Percentiles rank a stretch among this genome's conserved stretches.
Conservation (phyloP, 1,140 invertebrate species). For the Cydia fagiglandana region DNA sequence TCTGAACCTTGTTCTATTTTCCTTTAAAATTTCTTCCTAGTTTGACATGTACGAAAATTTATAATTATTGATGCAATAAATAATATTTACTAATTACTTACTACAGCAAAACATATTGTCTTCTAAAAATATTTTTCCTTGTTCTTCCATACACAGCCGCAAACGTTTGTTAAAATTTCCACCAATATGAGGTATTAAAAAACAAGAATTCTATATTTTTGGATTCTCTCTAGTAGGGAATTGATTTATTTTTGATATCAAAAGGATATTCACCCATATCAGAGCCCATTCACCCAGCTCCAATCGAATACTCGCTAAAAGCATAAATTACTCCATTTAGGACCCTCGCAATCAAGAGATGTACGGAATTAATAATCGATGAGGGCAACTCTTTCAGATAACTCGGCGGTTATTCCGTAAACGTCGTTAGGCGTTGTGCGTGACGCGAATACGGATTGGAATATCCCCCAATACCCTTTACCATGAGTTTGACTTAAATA, state of each 20-base stretch:
- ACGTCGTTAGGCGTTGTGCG: conserved; percentile 19
- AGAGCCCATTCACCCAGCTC: neutral
- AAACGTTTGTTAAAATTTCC: too few species aligned
- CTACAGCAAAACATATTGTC: too few species aligned
- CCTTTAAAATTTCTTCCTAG: too few species aligned
- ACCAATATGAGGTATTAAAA: too few species aligned
- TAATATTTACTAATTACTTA: too few species aligned
- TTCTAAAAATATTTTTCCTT: too few species aligned
- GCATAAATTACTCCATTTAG: conserved; percentile 15
- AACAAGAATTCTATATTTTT: too few species aligned
- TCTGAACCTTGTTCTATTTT: too few species aligned
- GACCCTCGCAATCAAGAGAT: conserved; percentile 13
- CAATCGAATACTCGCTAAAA: conserved; percentile 3
- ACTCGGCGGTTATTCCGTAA: conserved; percentile 4
- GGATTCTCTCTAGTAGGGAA: neutral
- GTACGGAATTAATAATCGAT: conserved; percentile 22
- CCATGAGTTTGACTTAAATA: neutral
- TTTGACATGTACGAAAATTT: too few species aligned
- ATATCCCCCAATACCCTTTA: neutral
- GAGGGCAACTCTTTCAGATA: conserved; percentile 27
- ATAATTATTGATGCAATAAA: too few species aligned
- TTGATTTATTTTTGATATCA: neutral
- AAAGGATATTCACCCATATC: neutral
- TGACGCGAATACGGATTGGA: neutral
- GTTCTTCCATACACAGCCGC: too few species aligned